phyloP scores from a whole-genome alignment of 1,140 invertebrate species.

The Diabrotica virgifera region DNA sequence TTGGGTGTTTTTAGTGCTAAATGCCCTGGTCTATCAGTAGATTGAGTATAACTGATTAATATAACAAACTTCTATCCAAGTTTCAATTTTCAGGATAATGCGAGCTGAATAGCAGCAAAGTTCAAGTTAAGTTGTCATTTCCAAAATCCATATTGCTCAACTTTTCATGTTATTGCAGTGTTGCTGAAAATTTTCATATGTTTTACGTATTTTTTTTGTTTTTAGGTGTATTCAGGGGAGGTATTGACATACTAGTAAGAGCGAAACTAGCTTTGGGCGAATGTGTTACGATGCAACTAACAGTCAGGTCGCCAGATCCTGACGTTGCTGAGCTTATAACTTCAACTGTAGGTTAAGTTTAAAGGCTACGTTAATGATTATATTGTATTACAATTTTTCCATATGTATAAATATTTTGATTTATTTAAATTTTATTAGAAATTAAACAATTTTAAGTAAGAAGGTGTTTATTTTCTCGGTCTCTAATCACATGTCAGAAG shows the following conservation, averaged over 20 bases:
- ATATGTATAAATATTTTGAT: not conserved
- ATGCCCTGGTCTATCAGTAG: too few species aligned
- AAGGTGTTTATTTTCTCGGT: too few species aligned
- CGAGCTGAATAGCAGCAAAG: too few species aligned
- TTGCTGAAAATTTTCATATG: too few species aligned
- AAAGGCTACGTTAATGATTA: slow-evolving; percentile 8
- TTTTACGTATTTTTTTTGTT: slow-evolving; percentile 21
- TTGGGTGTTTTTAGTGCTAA: too few species aligned
- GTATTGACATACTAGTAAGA: slow-evolving; percentile 82
- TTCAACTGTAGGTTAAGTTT: slow-evolving; percentile 74
- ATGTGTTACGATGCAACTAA: slow-evolving; percentile 73
- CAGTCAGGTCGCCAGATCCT: slow-evolving; percentile 62
- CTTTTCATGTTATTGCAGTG: too few species aligned
- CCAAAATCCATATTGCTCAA: too few species aligned
- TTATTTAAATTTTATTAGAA: not conserved
- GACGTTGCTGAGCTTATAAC: slow-evolving; percentile 81
- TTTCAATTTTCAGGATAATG: too few species aligned
- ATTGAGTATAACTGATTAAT: too few species aligned
- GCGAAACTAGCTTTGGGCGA: slow-evolving; percentile 77
- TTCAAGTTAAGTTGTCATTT: too few species aligned
- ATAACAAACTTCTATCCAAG: too few species aligned
- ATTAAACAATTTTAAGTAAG: not conserved
- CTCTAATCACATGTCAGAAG: too few species aligned
- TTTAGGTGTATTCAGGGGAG: slow-evolving; percentile 80
- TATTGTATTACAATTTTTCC: not conserved